These are phyloP conservation scores for Melanotus villosus DNA, from an alignment of 2,888 invertebrate species.

Conservation along the genomic window DNA sequence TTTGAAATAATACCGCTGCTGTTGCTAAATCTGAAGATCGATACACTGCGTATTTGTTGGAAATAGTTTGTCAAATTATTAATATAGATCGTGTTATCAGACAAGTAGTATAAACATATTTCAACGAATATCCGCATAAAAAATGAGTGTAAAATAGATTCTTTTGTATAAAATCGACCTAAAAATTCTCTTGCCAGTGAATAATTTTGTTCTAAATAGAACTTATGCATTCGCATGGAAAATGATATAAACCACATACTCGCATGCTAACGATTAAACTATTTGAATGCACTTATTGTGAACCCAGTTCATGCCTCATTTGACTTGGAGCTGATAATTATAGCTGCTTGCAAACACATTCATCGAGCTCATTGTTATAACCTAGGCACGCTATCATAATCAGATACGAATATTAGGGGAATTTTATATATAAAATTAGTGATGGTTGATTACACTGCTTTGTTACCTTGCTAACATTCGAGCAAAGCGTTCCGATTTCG, in stretches of 20 bases:
- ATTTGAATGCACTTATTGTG: conserved; percentile 30
- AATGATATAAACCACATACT: conserved; percentile 37
- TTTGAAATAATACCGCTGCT: too few species aligned
- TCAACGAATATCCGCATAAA: too few species aligned
- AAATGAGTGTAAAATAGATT: too few species aligned
- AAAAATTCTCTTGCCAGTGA: too few species aligned
- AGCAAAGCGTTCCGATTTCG: not conserved
- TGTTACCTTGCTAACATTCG: not conserved
- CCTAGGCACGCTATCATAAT: not conserved
- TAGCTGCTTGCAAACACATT: not conserved
- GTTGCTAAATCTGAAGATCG: too few species aligned
- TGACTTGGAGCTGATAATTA: conserved; percentile 18
- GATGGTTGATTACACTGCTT: not conserved
- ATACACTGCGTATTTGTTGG: too few species aligned
- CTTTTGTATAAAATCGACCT: too few species aligned
- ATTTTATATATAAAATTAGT: not conserved
- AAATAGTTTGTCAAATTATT: too few species aligned
- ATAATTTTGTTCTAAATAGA: too few species aligned
- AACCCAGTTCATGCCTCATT: conserved; percentile 19
- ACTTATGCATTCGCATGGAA: conserved; percentile 41
- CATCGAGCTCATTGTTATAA: conserved; percentile 2
- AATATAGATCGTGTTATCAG: too few species aligned
- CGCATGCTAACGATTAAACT: conserved; percentile 26
- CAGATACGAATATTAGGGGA: conserved; percentile 3
- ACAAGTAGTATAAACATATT: too few species aligned